Conservation (phyloP, 2,113 vertebrate genomes). For the Chauna torquata region DNA sequence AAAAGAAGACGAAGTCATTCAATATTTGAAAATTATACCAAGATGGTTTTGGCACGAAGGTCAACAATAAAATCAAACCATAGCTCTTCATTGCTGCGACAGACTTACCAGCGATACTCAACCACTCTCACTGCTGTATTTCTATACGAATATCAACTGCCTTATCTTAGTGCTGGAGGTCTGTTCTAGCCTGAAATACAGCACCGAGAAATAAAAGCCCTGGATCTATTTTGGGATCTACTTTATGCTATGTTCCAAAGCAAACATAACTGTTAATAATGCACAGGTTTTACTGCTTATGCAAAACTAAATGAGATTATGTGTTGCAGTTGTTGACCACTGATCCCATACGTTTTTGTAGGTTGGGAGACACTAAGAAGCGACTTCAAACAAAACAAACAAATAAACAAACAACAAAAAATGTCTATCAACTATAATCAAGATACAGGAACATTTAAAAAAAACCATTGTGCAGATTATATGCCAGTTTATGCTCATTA, state of each 20-base stretch:
- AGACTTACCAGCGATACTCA: neutral
- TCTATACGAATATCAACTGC: neutral
- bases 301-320: neutral
- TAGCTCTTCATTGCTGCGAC: neutral
- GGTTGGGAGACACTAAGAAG: neutral
- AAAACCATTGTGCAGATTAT: neutral
- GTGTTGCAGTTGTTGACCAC: neutral
- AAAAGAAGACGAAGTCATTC: fast-evolving
- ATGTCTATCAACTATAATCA: neutral
- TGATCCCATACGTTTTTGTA: neutral
- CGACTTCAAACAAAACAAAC: neutral
- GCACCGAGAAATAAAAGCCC: neutral
- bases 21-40: neutral
- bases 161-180: neutral
- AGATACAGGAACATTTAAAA: neutral
- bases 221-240: neutral
- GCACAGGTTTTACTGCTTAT: neutral
- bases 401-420: neutral
- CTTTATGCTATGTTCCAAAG: neutral
- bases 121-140: fast-evolving
- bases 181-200: neutral
- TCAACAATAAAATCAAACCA: neutral
- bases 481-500: neutral
- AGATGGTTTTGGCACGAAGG: neutral
- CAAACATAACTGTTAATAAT: neutral